Percentiles rank a stretch among this genome's conserved stretches.
phyloP scores from a whole-genome alignment of 2,113 vertebrate genomes.

The Ramphastos sulfuratus region DNA sequence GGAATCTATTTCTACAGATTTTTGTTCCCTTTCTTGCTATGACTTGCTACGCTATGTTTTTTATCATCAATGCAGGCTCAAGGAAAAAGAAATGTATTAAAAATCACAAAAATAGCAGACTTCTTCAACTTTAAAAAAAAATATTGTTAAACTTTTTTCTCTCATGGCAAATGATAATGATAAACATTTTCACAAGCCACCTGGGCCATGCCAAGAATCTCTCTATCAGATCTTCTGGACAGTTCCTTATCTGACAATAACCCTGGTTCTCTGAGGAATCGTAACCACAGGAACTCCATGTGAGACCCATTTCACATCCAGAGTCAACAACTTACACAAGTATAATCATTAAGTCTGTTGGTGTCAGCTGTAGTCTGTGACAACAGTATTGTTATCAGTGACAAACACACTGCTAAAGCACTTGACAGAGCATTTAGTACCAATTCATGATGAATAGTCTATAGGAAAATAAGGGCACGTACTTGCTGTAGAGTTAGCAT shows the following conservation, averaged over 20 bases:
- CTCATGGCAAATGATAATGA: not conserved
- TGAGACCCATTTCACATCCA: not conserved
- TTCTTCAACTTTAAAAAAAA: not conserved
- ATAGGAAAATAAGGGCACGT: not conserved
- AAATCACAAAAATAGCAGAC: not conserved
- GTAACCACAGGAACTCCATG: not conserved
- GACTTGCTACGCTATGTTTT: too few relatives aligned
- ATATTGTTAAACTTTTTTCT: not conserved
- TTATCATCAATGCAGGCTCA: not conserved
- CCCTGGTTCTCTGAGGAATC: not conserved
- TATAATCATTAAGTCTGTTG: not conserved
- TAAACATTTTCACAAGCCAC: not conserved
- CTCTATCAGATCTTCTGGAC: not conserved
- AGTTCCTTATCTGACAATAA: not conserved
- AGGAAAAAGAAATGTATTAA: not conserved
- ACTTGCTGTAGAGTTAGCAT: not conserved
- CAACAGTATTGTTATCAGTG: not conserved
- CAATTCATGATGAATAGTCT: not conserved
- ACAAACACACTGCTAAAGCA: not conserved
- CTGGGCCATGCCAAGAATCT: not conserved
- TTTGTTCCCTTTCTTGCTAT: not conserved
- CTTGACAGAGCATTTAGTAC: not conserved
- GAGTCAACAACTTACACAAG: not conserved
- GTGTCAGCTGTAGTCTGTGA: not conserved
- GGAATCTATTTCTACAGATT: constrained; percentile 13